These are phyloP conservation scores for Sphaeridia pumilis DNA, from an alignment of 2,888 invertebrate species.

Conservation along the genomic window DNA sequence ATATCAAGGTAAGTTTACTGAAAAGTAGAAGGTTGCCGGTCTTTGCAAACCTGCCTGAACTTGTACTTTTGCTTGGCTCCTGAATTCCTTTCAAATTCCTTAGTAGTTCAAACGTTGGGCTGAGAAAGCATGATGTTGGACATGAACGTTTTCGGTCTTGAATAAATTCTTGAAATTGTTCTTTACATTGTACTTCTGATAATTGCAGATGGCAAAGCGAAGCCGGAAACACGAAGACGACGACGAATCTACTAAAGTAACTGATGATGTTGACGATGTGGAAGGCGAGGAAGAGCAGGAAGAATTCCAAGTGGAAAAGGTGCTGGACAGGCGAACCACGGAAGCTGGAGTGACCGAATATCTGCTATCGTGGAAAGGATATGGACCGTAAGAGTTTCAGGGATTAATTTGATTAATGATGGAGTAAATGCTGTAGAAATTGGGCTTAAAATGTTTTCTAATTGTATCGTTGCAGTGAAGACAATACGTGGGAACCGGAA, in stretches of 20 bases:
- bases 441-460: neutral
- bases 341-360: slow-evolving; percentile 5
- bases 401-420: neutral
- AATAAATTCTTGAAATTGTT: no score
- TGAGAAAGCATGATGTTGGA: no score
- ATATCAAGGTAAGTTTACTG: no score
- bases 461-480: slow-evolving; percentile 5
- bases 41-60: no score
- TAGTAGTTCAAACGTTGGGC: neutral
- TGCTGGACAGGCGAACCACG: slow-evolving; percentile 5
- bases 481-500: slow-evolving; percentile 24
- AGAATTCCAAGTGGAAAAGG: slow-evolving; percentile 10
- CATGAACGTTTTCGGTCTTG: no score
- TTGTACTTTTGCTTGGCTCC: no score
- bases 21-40: no score
- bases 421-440: neutral
- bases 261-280: neutral
- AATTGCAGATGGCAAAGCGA: slow-evolving; percentile 3
- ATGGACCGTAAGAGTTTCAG: slow-evolving; percentile 8
- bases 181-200: neutral
- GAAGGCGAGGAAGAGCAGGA: slow-evolving; percentile 9
- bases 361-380: slow-evolving; percentile 11
- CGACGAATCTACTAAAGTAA: neutral
- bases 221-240: neutral
- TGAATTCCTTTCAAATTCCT: neutral